Evolutionary conservation across 2,888 invertebrate genomes (phyloP).

Genomic region (Cheilosia pagana): DNA sequence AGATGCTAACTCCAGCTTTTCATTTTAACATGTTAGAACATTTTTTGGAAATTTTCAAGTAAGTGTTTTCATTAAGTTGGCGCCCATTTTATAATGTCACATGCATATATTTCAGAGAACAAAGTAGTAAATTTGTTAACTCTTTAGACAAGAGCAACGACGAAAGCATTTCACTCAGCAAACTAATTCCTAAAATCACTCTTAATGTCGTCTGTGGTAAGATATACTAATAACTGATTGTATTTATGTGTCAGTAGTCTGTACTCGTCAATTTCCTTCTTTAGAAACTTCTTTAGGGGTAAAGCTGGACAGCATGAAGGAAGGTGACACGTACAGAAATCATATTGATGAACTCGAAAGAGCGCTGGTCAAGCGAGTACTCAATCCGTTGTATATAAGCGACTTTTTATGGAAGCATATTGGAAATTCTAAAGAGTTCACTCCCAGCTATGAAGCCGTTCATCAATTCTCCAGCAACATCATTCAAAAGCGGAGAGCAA

Average conservation of each 20-base stretch:
- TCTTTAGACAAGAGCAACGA: constrained; percentile 59
- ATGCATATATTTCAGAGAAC: constrained; percentile 76
- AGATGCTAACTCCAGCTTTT: too few relatives aligned
- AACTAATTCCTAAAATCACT: too few relatives aligned
- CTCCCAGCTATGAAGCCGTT: too few relatives aligned
- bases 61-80: constrained; percentile 18
- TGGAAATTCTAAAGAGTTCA: too few relatives aligned
- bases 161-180: constrained; percentile 74
- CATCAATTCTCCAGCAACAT: too few relatives aligned
- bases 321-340: constrained; percentile 77
- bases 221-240: constrained; percentile 15
- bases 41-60: constrained; percentile 80
- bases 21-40: constrained; percentile 80
- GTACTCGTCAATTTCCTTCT: not conserved
- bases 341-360: constrained; percentile 76
- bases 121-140: constrained; percentile 78
- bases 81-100: not conserved
- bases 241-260: too few relatives aligned
- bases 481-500: too few relatives aligned
- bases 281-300: constrained; percentile 79
- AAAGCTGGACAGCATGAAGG: constrained; percentile 77
- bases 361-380: constrained; percentile 76
- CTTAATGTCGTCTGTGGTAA: constrained; percentile 79
- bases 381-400: constrained; percentile 77
- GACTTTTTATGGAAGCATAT: constrained; percentile 76